Conservation (phyloP, 2,888 invertebrate genomes). For the Malachius bipustulatus region DNA sequence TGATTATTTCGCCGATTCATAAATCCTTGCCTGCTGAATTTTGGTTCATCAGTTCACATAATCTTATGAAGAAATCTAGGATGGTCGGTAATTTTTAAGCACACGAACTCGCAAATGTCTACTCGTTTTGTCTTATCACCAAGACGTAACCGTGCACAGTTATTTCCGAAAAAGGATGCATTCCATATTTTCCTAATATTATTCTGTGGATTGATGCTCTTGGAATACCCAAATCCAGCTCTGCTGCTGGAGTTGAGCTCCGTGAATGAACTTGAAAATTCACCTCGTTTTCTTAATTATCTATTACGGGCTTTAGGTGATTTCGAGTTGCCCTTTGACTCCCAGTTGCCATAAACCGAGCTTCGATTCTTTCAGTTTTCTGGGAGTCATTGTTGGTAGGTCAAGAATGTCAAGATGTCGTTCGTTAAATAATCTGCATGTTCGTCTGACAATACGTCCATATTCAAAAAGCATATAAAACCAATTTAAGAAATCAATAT, state of each 20-base stretch:
- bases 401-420: conserved; percentile 2
- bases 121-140: conserved; percentile 1
- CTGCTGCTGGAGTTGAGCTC: too few relatives aligned
- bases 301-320: conserved; percentile 2
- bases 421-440: conserved; percentile 2
- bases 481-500: not conserved
- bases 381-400: conserved; percentile 2
- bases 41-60: conserved; percentile 3
- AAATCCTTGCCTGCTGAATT: conserved; percentile 2
- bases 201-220: conserved; percentile 2
- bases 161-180: conserved; percentile 1
- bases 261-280: too few relatives aligned
- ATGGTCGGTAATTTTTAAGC: not conserved
- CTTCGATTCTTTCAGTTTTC: not conserved
- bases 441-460: conserved; percentile 1
- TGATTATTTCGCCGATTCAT: not conserved
- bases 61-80: conserved; percentile 2
- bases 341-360: conserved; percentile 2
- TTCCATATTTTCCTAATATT: conserved; percentile 2
- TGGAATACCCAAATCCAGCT: conserved; percentile 1
- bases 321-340: conserved; percentile 3
- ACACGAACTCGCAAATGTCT: conserved; percentile 1
- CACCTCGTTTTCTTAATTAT: not conserved
- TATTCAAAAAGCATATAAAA: not conserved
- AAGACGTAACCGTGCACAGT: conserved; percentile 3